Conservation (phyloP, 1,140 invertebrate species). For the Agrilus planipennis region DNA sequence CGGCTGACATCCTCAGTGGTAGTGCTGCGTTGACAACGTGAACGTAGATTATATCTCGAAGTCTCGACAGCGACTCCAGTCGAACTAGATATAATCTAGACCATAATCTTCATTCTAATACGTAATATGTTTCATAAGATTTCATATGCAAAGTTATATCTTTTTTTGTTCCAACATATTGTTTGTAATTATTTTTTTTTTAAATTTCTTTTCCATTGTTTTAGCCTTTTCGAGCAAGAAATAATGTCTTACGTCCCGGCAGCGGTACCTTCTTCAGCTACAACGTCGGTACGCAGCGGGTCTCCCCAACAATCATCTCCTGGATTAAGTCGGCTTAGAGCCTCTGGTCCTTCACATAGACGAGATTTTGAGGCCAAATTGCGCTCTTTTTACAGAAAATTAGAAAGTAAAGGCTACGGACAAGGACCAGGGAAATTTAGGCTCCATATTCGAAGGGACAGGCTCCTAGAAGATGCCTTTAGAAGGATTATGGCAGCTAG, state of each 20-base stretch:
- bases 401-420: slow-evolving; percentile 93
- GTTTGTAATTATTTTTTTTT: neutral
- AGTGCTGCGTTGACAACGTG: neutral
- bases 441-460: slow-evolving; percentile 82
- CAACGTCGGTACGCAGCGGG: slow-evolving; percentile 32
- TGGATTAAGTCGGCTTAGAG: slow-evolving; percentile 58
- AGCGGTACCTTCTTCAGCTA: slow-evolving; percentile 32
- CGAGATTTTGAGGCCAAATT: slow-evolving; percentile 93
- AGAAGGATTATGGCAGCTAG: slow-evolving; percentile 92
- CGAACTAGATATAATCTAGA: too few relatives aligned
- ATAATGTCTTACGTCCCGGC: slow-evolving; percentile 95
- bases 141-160: neutral
- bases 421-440: slow-evolving; percentile 92
- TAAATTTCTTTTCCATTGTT: slow-evolving; percentile 24
- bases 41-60: neutral
- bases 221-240: slow-evolving; percentile 92
- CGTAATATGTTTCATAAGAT: neutral
- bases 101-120: too few relatives aligned
- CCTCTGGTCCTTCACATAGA: slow-evolving; percentile 77
- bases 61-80: too few relatives aligned
- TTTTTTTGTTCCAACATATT: too few relatives aligned
- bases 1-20: too few relatives aligned
- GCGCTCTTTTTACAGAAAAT: slow-evolving; percentile 85
- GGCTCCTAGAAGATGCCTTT: slow-evolving; percentile 91
- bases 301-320: slow-evolving; percentile 66